Conservation (phyloP, 2,113 vertebrate species). For the Colossoma macropomum region DNA sequence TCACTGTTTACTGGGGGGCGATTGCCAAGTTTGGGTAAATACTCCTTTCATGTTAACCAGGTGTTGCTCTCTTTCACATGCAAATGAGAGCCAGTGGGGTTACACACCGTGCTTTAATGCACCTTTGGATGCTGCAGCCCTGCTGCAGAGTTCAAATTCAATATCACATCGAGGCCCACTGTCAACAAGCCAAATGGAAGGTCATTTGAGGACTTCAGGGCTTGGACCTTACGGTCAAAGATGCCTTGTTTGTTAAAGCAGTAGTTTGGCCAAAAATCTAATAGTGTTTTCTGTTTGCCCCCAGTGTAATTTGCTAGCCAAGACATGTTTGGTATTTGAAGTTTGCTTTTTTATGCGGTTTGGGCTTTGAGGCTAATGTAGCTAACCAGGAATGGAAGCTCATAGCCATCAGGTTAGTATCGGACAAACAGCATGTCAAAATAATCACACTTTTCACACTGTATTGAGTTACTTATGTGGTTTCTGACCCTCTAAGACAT, state of each 20-base stretch:
- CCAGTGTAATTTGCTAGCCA: too few species aligned
- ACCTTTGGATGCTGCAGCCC: slow-evolving; percentile 32
- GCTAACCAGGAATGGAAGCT: too few species aligned
- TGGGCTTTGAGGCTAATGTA: too few species aligned
- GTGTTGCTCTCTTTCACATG: slow-evolving; percentile 53
- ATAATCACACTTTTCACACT: too few species aligned
- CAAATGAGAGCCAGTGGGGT: slow-evolving; percentile 38
- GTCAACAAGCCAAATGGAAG: background rate
- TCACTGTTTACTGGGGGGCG: slow-evolving; percentile 25
- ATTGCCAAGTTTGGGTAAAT: slow-evolving; percentile 52
- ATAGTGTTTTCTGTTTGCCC: too few species aligned
- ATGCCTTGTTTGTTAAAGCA: background rate
- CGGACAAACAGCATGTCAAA: too few species aligned
- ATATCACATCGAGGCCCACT: background rate
- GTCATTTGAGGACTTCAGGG: background rate
- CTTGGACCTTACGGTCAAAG: background rate
- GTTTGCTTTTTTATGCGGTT: too few species aligned
- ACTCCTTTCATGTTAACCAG: slow-evolving; percentile 54
- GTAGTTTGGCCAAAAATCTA: background rate
- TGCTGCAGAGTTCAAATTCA: background rate
- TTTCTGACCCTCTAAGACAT: too few species aligned
- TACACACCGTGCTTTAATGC: slow-evolving; percentile 17
- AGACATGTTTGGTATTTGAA: background rate
- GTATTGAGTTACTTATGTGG: too few species aligned
- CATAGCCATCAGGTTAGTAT: too few species aligned